Conservation (phyloP, 2,888 invertebrate genomes). For the Ophion ventricosus region DNA sequence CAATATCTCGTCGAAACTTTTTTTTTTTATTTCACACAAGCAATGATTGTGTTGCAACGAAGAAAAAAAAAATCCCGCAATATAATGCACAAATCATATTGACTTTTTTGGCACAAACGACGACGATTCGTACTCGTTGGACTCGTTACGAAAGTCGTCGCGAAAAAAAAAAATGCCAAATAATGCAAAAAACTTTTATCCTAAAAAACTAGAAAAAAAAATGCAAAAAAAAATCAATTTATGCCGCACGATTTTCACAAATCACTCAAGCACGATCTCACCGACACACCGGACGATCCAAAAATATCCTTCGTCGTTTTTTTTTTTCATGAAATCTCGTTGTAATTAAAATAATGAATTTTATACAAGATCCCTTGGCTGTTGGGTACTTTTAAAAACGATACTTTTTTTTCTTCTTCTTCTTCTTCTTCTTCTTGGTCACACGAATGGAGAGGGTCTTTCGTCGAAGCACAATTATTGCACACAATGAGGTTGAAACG, state of each 20-base stretch:
- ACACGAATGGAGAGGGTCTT: slow-evolving; percentile 19
- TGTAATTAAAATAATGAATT: not conserved
- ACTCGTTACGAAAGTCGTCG: not conserved
- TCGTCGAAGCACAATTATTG: slow-evolving; percentile 28
- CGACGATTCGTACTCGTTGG: slow-evolving; percentile 17
- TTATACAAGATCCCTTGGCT: slow-evolving; percentile 29
- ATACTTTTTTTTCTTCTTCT: too few relatives aligned
- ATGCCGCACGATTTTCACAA: slow-evolving; percentile 16
- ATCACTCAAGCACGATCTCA: slow-evolving; percentile 24
- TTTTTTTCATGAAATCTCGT: not conserved
- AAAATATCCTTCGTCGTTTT: slow-evolving; percentile 30
- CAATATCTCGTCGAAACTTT: slow-evolving; percentile 6
- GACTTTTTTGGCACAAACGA: slow-evolving; percentile 21
- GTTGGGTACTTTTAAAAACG: slow-evolving; percentile 3
- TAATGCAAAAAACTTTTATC: not conserved
- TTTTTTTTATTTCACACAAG: slow-evolving; percentile 19
- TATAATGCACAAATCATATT: slow-evolving; percentile 22
- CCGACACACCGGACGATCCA: slow-evolving; percentile 25
- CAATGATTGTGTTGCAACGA: slow-evolving; percentile 10
- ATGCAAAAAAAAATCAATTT: not conserved
- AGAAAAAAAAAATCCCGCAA: not conserved
- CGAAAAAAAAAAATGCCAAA: not conserved
- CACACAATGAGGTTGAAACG: slow-evolving; percentile 12
- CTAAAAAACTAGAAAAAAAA: not conserved
- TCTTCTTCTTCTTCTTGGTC: not conserved